These are phyloP conservation scores for Tetramorium alpestre DNA, from an alignment of 1,140 invertebrate genomes.

Conservation along the genomic window DNA sequence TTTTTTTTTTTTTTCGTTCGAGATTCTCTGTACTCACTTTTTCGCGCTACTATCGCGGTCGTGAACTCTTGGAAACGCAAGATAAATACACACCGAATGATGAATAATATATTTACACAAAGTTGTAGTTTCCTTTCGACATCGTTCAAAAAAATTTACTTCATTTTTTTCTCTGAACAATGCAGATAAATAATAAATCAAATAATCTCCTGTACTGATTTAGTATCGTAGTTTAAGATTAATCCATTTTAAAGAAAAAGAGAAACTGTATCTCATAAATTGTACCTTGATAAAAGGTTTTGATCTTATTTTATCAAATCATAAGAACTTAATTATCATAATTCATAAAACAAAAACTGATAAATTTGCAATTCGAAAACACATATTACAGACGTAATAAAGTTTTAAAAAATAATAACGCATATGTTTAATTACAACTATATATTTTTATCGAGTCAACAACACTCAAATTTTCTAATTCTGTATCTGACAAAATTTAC, in stretches of 20 bases:
- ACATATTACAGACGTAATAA: background rate
- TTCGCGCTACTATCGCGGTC: background rate
- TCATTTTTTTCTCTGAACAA: background rate
- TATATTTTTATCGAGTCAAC: background rate
- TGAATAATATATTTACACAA: background rate
- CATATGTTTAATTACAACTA: background rate
- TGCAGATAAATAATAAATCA: background rate
- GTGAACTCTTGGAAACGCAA: background rate
- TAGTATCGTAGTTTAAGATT: background rate
- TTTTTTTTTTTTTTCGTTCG: slow-evolving; percentile 5
- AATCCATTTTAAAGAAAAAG: background rate
- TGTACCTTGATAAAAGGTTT: background rate
- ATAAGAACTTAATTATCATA: too few species aligned
- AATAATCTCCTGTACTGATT: background rate
- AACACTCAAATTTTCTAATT: background rate
- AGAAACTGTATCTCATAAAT: background rate
- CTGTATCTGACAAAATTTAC: too few species aligned
- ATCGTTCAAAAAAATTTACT: background rate
- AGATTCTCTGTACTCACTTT: background rate
- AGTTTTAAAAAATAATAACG: background rate
- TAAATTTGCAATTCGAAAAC: background rate
- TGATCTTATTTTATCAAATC: background rate
- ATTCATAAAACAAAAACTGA: background rate
- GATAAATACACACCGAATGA: background rate
- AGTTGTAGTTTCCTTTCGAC: background rate